These are phyloP conservation scores for Dasyprocta punctata DNA, from an alignment of 2,113 vertebrate species.

Conservation along the genomic window DNA sequence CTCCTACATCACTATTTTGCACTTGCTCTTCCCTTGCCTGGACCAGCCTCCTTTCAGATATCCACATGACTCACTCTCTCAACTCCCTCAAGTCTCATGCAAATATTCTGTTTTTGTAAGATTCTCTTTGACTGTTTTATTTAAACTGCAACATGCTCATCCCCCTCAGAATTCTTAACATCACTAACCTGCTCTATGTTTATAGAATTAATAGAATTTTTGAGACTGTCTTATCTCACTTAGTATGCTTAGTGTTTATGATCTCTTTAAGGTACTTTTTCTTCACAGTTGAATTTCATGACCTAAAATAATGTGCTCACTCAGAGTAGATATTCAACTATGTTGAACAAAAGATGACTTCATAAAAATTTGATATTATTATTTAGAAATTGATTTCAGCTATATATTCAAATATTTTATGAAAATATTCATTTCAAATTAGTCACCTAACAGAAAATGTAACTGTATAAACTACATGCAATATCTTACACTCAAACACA, in stretches of 20 bases:
- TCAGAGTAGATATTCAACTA: background rate
- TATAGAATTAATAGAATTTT: background rate
- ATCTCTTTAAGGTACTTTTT: background rate
- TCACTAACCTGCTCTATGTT: background rate
- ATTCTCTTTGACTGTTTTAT: background rate
- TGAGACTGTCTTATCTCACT: background rate
- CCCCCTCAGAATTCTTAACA: background rate
- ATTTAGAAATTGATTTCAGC: background rate
- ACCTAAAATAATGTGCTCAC: background rate
- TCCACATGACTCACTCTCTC: background rate
- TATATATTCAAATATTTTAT: background rate
- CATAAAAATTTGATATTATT: background rate
- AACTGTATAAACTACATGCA: background rate
- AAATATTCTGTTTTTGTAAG: background rate
- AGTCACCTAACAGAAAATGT: background rate
- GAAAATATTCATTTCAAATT: slow-evolving; percentile 2
- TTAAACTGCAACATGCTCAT: background rate
- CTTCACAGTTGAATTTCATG: background rate
- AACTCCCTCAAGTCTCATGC: background rate
- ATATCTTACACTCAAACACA: background rate
- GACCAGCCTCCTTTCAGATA: background rate
- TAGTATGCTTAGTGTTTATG: background rate
- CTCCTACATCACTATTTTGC: background rate
- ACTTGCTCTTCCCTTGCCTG: background rate
- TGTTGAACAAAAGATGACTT: background rate